phyloP scores from a whole-genome alignment of 2,797 vertebrate species.

The Mycteria americana region DNA sequence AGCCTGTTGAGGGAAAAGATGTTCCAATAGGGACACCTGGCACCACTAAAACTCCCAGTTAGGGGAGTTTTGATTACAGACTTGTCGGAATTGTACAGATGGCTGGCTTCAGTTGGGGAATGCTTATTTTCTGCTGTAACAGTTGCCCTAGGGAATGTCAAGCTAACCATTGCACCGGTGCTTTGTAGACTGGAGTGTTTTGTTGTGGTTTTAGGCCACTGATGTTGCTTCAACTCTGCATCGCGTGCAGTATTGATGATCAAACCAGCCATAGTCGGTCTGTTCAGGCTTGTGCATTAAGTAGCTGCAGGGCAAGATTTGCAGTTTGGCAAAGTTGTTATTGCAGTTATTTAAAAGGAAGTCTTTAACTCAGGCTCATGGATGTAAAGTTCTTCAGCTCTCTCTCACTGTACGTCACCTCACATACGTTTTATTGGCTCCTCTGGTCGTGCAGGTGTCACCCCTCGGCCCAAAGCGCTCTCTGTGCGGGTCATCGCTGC shows the following conservation, averaged over 20 bases:
- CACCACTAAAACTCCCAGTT: neutral
- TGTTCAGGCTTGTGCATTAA: neutral
- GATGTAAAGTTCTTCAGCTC: neutral
- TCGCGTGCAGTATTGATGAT: rapidly evolving
- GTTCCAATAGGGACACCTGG: rapidly evolving
- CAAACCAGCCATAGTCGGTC: rapidly evolving
- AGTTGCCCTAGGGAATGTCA: neutral
- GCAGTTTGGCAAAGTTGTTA: neutral
- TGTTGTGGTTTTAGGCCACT: neutral
- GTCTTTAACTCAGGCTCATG: neutral
- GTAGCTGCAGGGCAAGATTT: neutral
- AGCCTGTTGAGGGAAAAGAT: neutral
- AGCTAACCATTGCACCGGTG: rapidly evolving
- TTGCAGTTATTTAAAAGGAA: neutral
- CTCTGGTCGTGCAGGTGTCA: conserved; percentile 73
- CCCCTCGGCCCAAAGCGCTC: conserved; percentile 83
- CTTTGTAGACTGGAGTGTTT: neutral
- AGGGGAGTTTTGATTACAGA: neutral
- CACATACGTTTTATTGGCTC: rapidly evolving
- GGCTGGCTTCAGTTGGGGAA: neutral
- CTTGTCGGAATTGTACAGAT: neutral
- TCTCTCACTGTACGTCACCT: rapidly evolving
- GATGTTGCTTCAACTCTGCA: neutral
- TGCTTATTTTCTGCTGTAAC: rapidly evolving
- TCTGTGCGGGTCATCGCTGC: conserved; percentile 83